Evolutionary conservation across 2,797 vertebrate species (phyloP), one percentile per base, ranked within the genome.

Genomic region (Danio kyathit): DNA sequence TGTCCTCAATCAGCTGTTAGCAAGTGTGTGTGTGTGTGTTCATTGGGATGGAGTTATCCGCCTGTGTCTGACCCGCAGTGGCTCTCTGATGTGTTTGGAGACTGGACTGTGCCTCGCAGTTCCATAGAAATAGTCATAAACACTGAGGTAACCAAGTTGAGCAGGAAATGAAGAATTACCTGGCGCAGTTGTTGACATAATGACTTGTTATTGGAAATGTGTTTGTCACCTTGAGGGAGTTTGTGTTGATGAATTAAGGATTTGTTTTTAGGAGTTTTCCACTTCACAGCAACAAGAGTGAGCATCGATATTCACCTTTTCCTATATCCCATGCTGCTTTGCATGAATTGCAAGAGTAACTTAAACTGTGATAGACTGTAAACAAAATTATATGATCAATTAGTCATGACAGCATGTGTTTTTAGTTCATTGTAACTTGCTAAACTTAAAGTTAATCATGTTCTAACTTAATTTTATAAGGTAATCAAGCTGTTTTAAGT

Each of bases 1-100:
- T 89, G 87, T 75, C 80, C 48, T 56, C 13, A 75, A 82, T 89
- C 86, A 85, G 84, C 82, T 87, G 84, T 79, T 79, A 74, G 72
- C 43, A 80, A 43, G 61, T 40, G 67, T 61, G 76, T 48, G 65
- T 71, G 74, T 67, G 67, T 29, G 71, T 59, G 38, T 51, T n/a
- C 19, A 63, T 29, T 74, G 6, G 14, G 49, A 79, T 75, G 41
- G 19, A 79, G 63, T 74, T 41, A 70, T 79, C 64, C 17, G 14
- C 52, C n/a, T 61, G 29, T 29, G 29, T 38, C 60, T 7, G 14
- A 49, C 76, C 40, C 21, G 73, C 46, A 52, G 49, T 71, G 44
- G 13, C n/a, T 40, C 51, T 66, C 40, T 60, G 43, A 17, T 71
- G 74, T 17, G 44, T 70, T 79, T 61, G 10, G 56, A 69, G 66